phyloP scores from a whole-genome alignment of 2,888 invertebrate species.

The Nebria brevicollis region DNA sequence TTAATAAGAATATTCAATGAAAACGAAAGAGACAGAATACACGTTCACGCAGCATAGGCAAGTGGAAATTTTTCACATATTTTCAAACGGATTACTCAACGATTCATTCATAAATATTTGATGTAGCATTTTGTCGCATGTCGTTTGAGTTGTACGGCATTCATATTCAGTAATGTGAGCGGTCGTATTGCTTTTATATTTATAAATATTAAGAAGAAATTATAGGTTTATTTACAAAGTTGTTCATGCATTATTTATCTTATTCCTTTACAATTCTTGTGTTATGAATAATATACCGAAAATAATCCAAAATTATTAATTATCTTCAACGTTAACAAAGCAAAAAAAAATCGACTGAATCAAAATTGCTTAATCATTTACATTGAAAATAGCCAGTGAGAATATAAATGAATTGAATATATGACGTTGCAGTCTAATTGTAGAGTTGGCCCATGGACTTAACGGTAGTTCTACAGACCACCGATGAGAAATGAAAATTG shows the following conservation, averaged over 20 bases:
- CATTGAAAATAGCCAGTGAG: neutral
- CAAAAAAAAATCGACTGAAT: too few relatives aligned
- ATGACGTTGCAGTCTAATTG: constrained; percentile 14
- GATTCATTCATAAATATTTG: neutral
- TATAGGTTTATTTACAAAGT: too few relatives aligned
- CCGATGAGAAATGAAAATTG: neutral
- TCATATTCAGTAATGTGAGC: too few relatives aligned
- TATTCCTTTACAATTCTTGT: too few relatives aligned
- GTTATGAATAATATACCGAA: too few relatives aligned
- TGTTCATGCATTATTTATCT: too few relatives aligned
- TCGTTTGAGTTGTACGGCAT: neutral
- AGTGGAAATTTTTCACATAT: neutral
- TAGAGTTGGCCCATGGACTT: neutral
- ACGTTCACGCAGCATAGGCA: neutral
- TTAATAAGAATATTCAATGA: constrained; percentile 1
- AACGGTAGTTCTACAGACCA: neutral
- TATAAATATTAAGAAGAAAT: too few relatives aligned
- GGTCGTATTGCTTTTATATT: too few relatives aligned
- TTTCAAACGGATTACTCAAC: neutral
- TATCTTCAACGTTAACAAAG: too few relatives aligned
- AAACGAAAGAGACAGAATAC: neutral
- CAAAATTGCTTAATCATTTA: neutral
- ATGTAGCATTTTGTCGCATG: neutral
- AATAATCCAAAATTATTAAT: too few relatives aligned
- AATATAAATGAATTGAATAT: neutral